These are phyloP conservation scores for Gadopsis bispinosus DNA, from an alignment of 2,797 vertebrate species.

Conservation along the genomic window DNA sequence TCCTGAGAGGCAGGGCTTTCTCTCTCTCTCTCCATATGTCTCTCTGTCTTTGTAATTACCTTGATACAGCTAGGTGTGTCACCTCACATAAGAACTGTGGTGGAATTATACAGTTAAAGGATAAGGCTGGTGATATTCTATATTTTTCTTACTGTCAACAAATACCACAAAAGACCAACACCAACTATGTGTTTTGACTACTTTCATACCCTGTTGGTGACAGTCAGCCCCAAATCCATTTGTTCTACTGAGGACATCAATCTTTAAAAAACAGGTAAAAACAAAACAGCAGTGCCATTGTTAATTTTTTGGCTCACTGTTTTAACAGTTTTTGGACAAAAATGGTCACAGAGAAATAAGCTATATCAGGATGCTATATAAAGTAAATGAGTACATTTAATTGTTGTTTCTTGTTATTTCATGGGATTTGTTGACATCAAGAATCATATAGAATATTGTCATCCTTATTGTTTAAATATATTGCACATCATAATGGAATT, in stretches of 20 bases:
- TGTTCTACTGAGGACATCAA: not conserved
- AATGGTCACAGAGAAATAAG: too few species aligned
- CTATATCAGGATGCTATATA: too few species aligned
- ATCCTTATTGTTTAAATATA: not conserved
- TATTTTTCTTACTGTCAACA: not conserved
- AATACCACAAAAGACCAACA: not conserved
- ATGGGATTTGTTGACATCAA: not conserved
- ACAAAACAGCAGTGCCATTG: too few species aligned
- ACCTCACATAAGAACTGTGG: constrained; percentile 4
- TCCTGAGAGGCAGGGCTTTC: constrained; percentile 28
- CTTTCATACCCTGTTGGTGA: not conserved
- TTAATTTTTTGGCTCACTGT: not conserved
- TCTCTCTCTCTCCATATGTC: not conserved
- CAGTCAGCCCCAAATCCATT: not conserved
- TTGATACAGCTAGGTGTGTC: not conserved
- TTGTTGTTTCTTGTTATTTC: not conserved
- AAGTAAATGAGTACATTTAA: not conserved
- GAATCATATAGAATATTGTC: not conserved
- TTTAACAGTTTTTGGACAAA: not conserved
- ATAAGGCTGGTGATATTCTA: not conserved
- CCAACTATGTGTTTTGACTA: not conserved
- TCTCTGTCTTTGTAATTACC: constrained; percentile 26
- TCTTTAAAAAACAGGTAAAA: not conserved
- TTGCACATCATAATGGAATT: not conserved
- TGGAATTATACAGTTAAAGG: not conserved